Evolutionary conservation across 1,140 invertebrate genomes (phyloP), one percentile per base, ranked within the genome.

Genomic region (Drosophila tani): DNA sequence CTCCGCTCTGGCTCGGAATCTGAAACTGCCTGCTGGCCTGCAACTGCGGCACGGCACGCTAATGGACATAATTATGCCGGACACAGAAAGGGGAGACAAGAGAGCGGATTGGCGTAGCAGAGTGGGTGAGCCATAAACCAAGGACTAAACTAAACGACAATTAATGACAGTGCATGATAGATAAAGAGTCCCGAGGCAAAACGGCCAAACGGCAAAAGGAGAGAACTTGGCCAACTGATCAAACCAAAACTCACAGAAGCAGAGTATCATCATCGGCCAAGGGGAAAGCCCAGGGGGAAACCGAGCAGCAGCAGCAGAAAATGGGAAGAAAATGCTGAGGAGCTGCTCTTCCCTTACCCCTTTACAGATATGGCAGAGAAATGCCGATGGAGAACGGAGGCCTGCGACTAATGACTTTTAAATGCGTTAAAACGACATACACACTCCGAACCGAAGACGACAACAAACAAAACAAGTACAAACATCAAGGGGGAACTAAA

Each of bases 371-470:
- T 49, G 51, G 19, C 66, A 15, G 69, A 32, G 35, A 71, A 71
- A 73, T 70, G 73, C 60, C 50, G 50, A 41, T 56, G 71, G 55
- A 79, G 53, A 40, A 40, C 7, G 17, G 17, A 21, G 51, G 70
- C 71, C 83, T 86, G 82, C 75, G 65, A 75, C 84, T 87, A 87
- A 87, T 87, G 83, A 88, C 76, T 87, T 87, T 87, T 87, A 81
- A 87, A 87, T 87, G 83, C 80, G 78, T 77, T 82, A 70, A 81
- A 87, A 69, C 67, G 60, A 68, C 58, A 49, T 15, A 66, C 38
- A 40, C 45, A 45, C 27, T 14, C 9, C 29, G 15, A 68, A 14
- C 15, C 40, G 38, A 50, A 57, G 73, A 50, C 29, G 24, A 47
- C 47, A 58, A 78, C 45, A 58, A 49, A 68, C 51, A 58, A 49